Conservation (phyloP, 1,140 invertebrate species). For the Ctenoplectra terminalis region DNA sequence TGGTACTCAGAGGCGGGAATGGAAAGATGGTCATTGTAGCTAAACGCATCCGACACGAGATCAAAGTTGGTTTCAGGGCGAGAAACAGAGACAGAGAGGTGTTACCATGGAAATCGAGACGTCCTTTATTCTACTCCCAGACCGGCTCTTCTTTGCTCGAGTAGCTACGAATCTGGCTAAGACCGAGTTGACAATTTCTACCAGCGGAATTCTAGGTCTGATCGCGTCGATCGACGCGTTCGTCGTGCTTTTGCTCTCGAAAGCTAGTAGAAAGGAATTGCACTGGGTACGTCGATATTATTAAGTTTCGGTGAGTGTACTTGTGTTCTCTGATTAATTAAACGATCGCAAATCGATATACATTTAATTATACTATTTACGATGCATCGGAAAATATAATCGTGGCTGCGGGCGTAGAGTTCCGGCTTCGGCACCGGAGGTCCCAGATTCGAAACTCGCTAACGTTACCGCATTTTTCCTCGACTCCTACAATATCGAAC, state of each 20-base stretch:
- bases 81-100: neutral
- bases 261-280: constrained; percentile 47
- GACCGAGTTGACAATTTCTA: constrained; percentile 2
- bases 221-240: neutral
- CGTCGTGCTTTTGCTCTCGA: neutral
- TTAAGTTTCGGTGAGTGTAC: no score
- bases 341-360: no score
- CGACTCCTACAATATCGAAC: no score
- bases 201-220: neutral
- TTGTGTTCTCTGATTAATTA: no score
- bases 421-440: no score
- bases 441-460: no score
- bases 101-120: constrained; percentile 9
- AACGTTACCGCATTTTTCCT: no score
- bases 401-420: no score
- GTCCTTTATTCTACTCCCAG: neutral
- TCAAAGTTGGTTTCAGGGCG: constrained; percentile 32
- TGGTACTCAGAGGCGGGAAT: neutral
- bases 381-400: no score
- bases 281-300: no score
- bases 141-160: neutral
- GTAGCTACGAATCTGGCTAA: constrained; percentile 28
- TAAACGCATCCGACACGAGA: constrained; percentile 31
- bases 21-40: constrained; percentile 16
- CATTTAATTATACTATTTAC: no score